Evolutionary conservation across 2,797 vertebrate species (phyloP), one percentile per base, ranked within the genome.

Genomic region (Falco concolor): DNA sequence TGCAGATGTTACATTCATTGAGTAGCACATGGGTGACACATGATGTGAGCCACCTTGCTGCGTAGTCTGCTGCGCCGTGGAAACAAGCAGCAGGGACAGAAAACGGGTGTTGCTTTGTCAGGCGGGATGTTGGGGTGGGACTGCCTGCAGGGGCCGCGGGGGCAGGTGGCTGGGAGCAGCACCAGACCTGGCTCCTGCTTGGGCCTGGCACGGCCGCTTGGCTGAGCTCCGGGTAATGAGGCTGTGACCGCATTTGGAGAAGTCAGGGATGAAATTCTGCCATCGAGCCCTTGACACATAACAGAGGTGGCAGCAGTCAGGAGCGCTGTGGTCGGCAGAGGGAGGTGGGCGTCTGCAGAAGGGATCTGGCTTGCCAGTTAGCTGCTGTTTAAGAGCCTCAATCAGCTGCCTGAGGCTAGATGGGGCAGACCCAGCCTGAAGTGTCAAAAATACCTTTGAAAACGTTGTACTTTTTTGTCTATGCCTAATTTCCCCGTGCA

Each of bases 51-150:
- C 44, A 5, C 63, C 21, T 83, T 84, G 32, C 61, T 40, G 73
- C 18, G 1, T n/a, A 12, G 3, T 24, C 28, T 69, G 50, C 75
- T 64, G 75, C 49, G 23, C 28, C 0, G 0, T n/a, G 61, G 68
- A 84, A 85, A n/a, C 5, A 42, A 64, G 57, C 50, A 68, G 25
- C 21, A n/a, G 52, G 54, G 69, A 45, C 30, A 69, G 23, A 57
- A 38, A 28, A 23, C 1, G 4, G 0, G 0, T 9, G 0, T 8
- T 52, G 17, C 30, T 84, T 54, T 68, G 83, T 52, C 32, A 11
- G 44, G 42, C 0, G 5, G 50, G 20, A 10, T 27, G 91, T 47
- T 73, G 78, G 84, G 54, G 60, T 38, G 53, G 59, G 45, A 70
- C 24, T 27, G 53, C 78, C 32, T 40, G 63, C 12, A 23, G 84